Evolutionary conservation across 1,140 invertebrate genomes (phyloP), one percentile per base, ranked within the genome.

Genomic region (Melipona quadrifasciata): DNA sequence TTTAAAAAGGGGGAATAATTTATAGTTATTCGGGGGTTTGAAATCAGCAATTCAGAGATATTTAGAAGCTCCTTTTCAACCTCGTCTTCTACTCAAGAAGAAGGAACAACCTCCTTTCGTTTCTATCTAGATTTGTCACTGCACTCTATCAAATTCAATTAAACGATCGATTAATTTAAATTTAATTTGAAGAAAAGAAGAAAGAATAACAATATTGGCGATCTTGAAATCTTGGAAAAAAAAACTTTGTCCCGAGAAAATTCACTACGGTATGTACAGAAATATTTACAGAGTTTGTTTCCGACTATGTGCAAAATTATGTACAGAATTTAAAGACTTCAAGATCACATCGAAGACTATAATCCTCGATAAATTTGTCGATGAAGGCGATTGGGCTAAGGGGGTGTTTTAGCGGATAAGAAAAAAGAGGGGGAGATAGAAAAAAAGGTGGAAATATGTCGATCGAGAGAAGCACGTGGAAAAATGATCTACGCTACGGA

Each of bases 321-420:
- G 14, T 31, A 31, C 31, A 31, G 31, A 70, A 11, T 65, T n/a
- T 3, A 51, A 1, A 34, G 74, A 47, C 39, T 76, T 61, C 74
- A 57, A 76, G 57, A 61, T 76, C 57, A 76, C 27, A 24, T 12
- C 11, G 8, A 14, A 39, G 10, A 34, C 47, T 11, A 19, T n/a
- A 17, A 47, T 47, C 39, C 39, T 47, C 39, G 39, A 47, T 53
- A 47, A 47, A 8, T 47, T 47, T 11, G 51, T 55, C 34, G 27
- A 51, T 85, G 58, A 64, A 55, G 53, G 61, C 79, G 79, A 57
- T 81, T 58, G 79, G 55, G 71, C 55, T 58, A 74, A 85, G 64
- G 39, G 61, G 39, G 61, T 51, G 58, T 75, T 58, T 67, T 47
- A 81, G 83, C 34, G 53, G 71, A 72, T 6, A 77, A n/a, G 58